Evolutionary conservation across 1,140 invertebrate genomes (phyloP), one percentile per base, ranked within the genome.

Genomic region (Lepidurus apus): DNA sequence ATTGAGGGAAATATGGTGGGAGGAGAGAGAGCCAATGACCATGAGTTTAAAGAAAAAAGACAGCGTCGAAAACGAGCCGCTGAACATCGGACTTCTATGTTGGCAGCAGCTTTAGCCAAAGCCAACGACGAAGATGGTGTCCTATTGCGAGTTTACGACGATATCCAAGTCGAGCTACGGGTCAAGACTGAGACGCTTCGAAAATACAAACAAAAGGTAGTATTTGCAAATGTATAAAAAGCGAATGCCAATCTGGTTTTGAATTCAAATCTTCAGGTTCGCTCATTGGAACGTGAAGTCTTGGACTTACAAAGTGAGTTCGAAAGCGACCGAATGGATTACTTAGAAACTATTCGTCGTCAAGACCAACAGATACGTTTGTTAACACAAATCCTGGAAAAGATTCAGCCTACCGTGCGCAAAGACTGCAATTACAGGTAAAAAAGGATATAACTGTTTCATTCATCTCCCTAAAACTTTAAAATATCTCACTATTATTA

Each of bases 261-360:
- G 76, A 78, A 76, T 79, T 42, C 44, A 24, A 81, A 80, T 65
- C 24, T 65, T 47, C 7, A 90, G 88, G 85, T 91, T 17, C 87
- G 88, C 83, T 84, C 88, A 34, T 82, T 93, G 75, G 91, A 93
- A 82, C 85, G 89, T 80, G 93, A 95, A 84, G 91, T 95, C 10
- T 84, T 85, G 24, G 93, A 95, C 85, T 85, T 95, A 1, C 93
- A 94, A 81, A 88, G 91, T 65, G 93, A 95, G 86, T 95, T 95
- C 85, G 92, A 95, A 85, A 87, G 89, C 77, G 93, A 95, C 83
- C 84, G 93, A 11, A 90, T 92, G 4, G 93, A 95, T 83, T 95
- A 95, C 83, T 85, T 95, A 73, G 94, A 95, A 83, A 93, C 93
- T 3, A 94, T 95, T 73, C 85, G 93, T 24, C 88, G 89, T 83